Evolutionary conservation across 92 coral and sea anemone species (phyloP).

Genomic region (Phenganax marumi): DNA sequence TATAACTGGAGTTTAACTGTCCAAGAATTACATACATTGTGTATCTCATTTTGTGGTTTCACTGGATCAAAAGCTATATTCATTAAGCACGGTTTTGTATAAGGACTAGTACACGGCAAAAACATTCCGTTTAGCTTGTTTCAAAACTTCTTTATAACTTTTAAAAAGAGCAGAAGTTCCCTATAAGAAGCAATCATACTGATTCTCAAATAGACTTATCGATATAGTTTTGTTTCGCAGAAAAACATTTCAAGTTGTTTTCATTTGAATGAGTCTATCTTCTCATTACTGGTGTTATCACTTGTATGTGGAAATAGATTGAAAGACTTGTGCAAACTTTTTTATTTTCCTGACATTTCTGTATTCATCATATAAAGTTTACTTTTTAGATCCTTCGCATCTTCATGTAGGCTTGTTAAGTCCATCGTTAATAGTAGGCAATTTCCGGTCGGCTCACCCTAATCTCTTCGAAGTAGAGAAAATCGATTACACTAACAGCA

Average conservation of each 20-base stretch:
- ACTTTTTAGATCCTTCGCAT: background rate
- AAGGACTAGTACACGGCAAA: background rate
- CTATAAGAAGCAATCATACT: background rate
- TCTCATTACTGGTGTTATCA: too few relatives aligned
- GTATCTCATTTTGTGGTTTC: too few relatives aligned
- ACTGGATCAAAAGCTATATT: too few relatives aligned
- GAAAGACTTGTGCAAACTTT: background rate
- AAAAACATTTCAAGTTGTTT: too few relatives aligned
- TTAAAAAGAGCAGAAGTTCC: background rate
- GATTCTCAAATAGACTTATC: too few relatives aligned
- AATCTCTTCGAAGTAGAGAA: slow-evolving; percentile 39
- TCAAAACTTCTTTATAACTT: background rate
- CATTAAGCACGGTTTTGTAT: background rate
- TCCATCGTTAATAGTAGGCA: slow-evolving; percentile 35
- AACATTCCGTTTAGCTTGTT: background rate
- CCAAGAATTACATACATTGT: too few relatives aligned
- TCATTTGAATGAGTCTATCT: too few relatives aligned
- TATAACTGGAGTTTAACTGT: too few relatives aligned
- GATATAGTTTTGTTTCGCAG: too few relatives aligned
- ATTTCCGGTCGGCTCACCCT: slow-evolving; percentile 35
- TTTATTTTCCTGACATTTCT: background rate
- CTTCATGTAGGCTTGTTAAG: slow-evolving; percentile 24
- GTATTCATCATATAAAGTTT: background rate
- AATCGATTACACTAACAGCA: slow-evolving; percentile 41
- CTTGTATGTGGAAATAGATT: too few relatives aligned